Evolutionary conservation across 2,113 vertebrate genomes (phyloP).

Genomic region (Toxostoma redivivum): DNA sequence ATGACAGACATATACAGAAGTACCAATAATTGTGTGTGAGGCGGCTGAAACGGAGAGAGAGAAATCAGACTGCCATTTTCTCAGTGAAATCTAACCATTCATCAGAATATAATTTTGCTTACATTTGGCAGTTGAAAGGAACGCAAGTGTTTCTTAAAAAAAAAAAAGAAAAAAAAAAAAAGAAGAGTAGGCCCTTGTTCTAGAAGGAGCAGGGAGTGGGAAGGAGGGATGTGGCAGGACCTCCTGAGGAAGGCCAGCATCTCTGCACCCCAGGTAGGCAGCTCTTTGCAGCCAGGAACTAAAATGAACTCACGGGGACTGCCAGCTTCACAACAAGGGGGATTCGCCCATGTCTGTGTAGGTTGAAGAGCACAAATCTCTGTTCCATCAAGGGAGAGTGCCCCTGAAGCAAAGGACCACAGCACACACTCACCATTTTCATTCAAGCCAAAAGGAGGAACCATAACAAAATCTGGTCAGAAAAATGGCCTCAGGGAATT

Average conservation of each 20-base stretch:
- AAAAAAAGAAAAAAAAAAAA: background rate
- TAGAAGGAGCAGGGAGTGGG: background rate
- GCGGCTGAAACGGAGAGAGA: accelerated
- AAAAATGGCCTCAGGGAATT: background rate
- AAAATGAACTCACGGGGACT: background rate
- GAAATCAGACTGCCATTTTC: background rate
- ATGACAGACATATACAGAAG: background rate
- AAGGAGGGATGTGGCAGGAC: background rate
- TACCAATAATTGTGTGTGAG: background rate
- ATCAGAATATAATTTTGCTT: background rate
- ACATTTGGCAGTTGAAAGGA: background rate
- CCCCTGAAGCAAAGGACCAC: background rate
- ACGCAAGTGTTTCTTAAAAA: background rate
- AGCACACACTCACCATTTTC: accelerated
- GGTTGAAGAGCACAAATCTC: background rate
- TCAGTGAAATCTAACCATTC: background rate
- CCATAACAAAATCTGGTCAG: background rate
- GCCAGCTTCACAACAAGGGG: background rate
- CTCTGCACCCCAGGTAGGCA: background rate
- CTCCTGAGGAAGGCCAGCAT: background rate
- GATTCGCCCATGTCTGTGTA: accelerated
- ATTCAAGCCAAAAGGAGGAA: background rate
- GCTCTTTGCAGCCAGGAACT: background rate
- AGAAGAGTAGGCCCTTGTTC: accelerated
- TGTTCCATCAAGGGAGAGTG: background rate